These are phyloP conservation scores for Phoebastria nigripes DNA, from an alignment of 2,797 vertebrate genomes.

Conservation along the genomic window DNA sequence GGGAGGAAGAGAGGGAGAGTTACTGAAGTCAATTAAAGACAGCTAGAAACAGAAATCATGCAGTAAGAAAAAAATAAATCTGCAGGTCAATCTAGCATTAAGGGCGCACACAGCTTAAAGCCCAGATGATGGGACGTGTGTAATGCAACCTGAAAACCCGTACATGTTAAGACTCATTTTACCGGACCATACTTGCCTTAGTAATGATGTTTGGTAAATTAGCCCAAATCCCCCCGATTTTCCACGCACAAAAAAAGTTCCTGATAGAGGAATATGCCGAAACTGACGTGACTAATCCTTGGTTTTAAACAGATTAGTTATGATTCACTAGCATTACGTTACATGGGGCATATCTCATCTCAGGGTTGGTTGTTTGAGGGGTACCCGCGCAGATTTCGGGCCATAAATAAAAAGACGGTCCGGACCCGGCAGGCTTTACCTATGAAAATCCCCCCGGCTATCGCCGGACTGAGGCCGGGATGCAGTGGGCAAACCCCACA, in stretches of 20 bases:
- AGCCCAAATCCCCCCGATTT: constrained; percentile 38
- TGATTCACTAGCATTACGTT: constrained; percentile 50
- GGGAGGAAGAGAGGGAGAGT: background rate
- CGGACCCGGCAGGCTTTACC: background rate
- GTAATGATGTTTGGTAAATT: constrained; percentile 48
- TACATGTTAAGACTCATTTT: constrained; percentile 42
- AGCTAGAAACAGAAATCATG: background rate
- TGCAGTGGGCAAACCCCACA: rapidly evolving
- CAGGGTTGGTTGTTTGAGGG: background rate
- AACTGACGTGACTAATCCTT: constrained; percentile 57
- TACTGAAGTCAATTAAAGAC: background rate
- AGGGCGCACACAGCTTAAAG: background rate
- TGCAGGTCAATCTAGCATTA: background rate
- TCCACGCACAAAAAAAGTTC: constrained; percentile 12
- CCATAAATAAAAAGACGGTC: background rate
- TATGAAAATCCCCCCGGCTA: background rate
- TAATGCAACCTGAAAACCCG: constrained; percentile 14
- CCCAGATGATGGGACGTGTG: background rate
- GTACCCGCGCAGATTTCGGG: background rate
- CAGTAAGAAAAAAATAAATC: background rate
- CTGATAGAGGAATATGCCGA: background rate
- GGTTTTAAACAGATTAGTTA: constrained; percentile 61
- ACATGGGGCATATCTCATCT: background rate
- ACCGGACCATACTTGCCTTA: background rate
- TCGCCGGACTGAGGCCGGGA: background rate